A percentile compares a stretch with the other conserved stretches of the same genome.
Conservation (phyloP, 2,888 invertebrate genomes). For the Panopea generosa region DNA sequence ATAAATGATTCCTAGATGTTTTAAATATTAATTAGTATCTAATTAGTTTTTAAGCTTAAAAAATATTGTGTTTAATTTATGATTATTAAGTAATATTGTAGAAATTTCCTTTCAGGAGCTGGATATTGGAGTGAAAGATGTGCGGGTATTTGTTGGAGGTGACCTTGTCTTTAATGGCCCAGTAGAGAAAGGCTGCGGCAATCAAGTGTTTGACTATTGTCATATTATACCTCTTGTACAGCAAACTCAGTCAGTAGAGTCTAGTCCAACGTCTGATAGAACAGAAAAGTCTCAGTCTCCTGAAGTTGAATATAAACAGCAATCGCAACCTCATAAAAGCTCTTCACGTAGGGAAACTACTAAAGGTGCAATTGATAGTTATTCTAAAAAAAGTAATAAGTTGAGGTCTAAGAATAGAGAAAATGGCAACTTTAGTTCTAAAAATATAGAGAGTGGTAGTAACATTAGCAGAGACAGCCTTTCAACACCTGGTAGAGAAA, state of each 20-base stretch:
- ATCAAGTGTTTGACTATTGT: slow-evolving; percentile 84
- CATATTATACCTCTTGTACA: slow-evolving; percentile 69
- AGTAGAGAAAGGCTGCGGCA: slow-evolving; percentile 85
- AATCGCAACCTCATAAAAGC: background rate
- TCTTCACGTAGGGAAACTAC: background rate
- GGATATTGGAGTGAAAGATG: slow-evolving; percentile 79
- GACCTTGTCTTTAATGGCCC: slow-evolving; percentile 80
- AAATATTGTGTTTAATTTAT: too few species aligned
- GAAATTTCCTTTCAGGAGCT: slow-evolving; percentile 82
- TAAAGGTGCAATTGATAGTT: background rate
- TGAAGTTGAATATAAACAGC: slow-evolving; percentile 11
- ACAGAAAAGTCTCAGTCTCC: slow-evolving; percentile 18
- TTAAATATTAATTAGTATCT: too few species aligned
- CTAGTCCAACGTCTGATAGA: slow-evolving; percentile 28
- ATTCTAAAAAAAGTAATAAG: slow-evolving; percentile 12
- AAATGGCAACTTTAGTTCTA: background rate
- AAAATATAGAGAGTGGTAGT: slow-evolving; percentile 3
- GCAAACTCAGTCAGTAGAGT: slow-evolving; percentile 16
- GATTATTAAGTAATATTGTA: too few species aligned
- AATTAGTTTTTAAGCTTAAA: too few species aligned
- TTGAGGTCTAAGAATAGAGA: background rate
- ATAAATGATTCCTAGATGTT: too few species aligned
- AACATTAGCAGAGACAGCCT: slow-evolving; percentile 29
- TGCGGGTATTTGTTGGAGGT: slow-evolving; percentile 76
- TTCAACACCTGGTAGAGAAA: slow-evolving; percentile 27